Conservation (phyloP, 2,113 vertebrate species). For the Gallinago jamesoni region DNA sequence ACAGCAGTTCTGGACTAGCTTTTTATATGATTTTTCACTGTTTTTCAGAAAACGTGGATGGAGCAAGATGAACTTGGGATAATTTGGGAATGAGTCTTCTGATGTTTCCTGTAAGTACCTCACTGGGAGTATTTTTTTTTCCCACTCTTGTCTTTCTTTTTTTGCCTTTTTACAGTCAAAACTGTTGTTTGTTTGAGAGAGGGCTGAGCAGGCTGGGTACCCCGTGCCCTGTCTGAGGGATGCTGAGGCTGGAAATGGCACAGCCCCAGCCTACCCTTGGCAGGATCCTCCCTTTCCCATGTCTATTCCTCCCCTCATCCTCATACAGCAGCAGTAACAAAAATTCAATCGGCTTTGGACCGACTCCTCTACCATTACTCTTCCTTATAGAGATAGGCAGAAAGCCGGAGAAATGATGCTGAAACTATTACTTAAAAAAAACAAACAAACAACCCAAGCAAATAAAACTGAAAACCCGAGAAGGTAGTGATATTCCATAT, state of each 20-base stretch:
- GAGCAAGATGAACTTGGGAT: neutral
- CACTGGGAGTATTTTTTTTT: neutral
- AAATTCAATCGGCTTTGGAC: neutral
- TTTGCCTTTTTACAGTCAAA: neutral
- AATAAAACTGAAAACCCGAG: neutral
- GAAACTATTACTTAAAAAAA: neutral
- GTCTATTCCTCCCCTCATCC: neutral
- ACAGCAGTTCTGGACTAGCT: neutral
- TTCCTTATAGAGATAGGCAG: neutral
- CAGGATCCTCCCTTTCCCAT: neutral
- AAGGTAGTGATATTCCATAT: neutral
- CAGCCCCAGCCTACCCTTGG: neutral
- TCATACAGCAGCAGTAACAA: accelerated
- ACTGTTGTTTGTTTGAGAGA: neutral
- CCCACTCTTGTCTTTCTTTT: neutral
- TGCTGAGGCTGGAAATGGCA: neutral
- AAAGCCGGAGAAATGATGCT: neutral
- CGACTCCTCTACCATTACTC: neutral
- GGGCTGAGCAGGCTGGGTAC: neutral
- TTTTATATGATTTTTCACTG: neutral
- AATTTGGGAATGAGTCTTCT: neutral
- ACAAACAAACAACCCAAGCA: neutral
- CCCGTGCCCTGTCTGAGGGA: neutral
- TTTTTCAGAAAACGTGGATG: neutral
- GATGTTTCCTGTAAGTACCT: neutral